Conservation (phyloP, 2,113 vertebrate species). For the Taurulus bubalis region DNA sequence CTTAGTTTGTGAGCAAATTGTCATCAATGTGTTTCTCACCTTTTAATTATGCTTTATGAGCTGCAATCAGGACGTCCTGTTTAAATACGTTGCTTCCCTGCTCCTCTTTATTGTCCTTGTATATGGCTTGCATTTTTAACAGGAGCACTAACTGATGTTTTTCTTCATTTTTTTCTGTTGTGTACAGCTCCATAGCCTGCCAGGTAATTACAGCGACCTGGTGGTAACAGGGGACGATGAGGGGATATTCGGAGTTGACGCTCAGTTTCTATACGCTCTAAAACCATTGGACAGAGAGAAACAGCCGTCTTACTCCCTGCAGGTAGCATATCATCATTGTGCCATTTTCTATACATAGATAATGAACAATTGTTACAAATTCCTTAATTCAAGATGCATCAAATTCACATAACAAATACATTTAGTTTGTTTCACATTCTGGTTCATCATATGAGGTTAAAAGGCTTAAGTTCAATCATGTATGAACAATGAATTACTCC, state of each 20-base stretch:
- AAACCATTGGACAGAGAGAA: constrained; percentile 88
- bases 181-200: constrained; percentile 77
- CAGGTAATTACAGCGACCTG: constrained; percentile 77
- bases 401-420: neutral
- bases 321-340: constrained; percentile 67
- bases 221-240: constrained; percentile 78
- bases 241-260: constrained; percentile 87
- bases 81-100: neutral
- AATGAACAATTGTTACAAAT: neutral
- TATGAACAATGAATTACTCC: neutral
- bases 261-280: constrained; percentile 84
- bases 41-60: neutral
- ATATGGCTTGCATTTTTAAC: neutral
- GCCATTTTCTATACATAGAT: neutral
- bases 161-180: constrained; percentile 2
- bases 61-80: neutral
- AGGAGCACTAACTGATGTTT: neutral
- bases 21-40: neutral
- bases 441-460: neutral
- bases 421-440: neutral
- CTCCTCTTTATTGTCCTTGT: neutral
- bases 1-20: neutral
- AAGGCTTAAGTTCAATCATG: neutral
- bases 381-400: neutral
- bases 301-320: constrained; percentile 84